These are phyloP conservation scores for Nothobranchius furzeri DNA, from an alignment of 2,113 vertebrate genomes.

Conservation along the genomic window DNA sequence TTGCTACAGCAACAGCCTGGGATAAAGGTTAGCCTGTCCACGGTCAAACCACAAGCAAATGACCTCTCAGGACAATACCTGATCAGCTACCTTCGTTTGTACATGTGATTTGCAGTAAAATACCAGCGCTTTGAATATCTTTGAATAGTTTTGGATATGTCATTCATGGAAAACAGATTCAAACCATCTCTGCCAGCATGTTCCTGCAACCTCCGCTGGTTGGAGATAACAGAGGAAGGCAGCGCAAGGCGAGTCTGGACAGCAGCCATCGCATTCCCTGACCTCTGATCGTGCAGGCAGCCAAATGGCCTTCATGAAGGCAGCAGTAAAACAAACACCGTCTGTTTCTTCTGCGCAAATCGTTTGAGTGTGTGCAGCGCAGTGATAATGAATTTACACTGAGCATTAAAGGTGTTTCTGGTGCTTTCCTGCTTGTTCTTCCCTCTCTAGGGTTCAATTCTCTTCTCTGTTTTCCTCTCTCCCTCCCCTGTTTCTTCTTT, in stretches of 20 bases:
- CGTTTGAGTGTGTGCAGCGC: slow-evolving; percentile 1
- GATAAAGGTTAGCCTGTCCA: slow-evolving; percentile 29
- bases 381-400: slow-evolving; percentile 33
- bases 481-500: slow-evolving; percentile 28
- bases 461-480: slow-evolving; percentile 58
- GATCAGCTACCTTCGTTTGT: slow-evolving; percentile 39
- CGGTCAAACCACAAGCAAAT: slow-evolving; percentile 56
- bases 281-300: slow-evolving; percentile 49
- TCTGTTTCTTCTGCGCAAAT: slow-evolving; percentile 16
- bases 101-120: slow-evolving; percentile 43
- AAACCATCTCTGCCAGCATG: slow-evolving; percentile 39
- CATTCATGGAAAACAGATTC: slow-evolving; percentile 69
- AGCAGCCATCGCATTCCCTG: slow-evolving; percentile 41
- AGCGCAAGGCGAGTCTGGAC: slow-evolving; percentile 24
- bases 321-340: slow-evolving; percentile 18
- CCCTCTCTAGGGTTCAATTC: slow-evolving; percentile 26
- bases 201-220: slow-evolving; percentile 14
- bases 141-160: slow-evolving; percentile 67
- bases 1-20: slow-evolving; percentile 51
- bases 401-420: slow-evolving; percentile 42
- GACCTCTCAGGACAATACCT: slow-evolving; percentile 36
- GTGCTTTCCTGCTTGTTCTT: slow-evolving; percentile 46
- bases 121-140: slow-evolving; percentile 60
- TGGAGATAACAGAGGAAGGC: slow-evolving; percentile 9
- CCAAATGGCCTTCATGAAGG: slow-evolving; percentile 35